These are phyloP conservation scores for Sterrhoptilus dennistouni DNA, from an alignment of 2,113 vertebrate species.

Conservation along the genomic window DNA sequence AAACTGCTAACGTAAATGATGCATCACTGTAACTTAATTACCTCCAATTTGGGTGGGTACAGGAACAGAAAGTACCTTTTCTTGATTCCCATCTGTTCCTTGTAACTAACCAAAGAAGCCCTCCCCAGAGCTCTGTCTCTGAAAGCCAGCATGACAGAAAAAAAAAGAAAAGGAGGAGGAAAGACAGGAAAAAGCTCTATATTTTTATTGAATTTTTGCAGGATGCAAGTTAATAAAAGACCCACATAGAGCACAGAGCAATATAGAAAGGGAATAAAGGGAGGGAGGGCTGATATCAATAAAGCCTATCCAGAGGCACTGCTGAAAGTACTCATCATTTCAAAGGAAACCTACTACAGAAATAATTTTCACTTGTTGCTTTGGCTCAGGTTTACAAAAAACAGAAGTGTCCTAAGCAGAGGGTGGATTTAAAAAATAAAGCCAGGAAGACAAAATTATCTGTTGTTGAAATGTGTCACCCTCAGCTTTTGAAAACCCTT, in stretches of 20 bases:
- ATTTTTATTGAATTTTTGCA: slow-evolving; percentile 64
- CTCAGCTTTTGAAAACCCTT: background rate
- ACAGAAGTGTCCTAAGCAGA: background rate
- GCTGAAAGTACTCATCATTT: background rate
- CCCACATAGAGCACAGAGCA: slow-evolving; percentile 37
- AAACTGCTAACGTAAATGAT: slow-evolving; percentile 65
- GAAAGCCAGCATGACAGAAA: background rate
- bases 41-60: slow-evolving; percentile 49
- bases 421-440: background rate
- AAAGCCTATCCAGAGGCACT: slow-evolving; percentile 40
- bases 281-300: slow-evolving; percentile 35
- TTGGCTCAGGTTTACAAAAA: background rate
- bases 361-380: slow-evolving; percentile 23
- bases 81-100: slow-evolving; percentile 59
- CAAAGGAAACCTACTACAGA: background rate
- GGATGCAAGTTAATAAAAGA: slow-evolving; percentile 65
- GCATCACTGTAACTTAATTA: slow-evolving; percentile 58
- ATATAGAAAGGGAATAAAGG: slow-evolving; percentile 45
- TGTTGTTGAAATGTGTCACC: background rate
- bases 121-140: slow-evolving; percentile 11
- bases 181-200: slow-evolving; percentile 20
- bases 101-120: slow-evolving; percentile 12
- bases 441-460: background rate
- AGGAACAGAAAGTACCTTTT: slow-evolving; percentile 20
- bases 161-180: background rate